Evolutionary conservation across 2,797 vertebrate genomes (phyloP).

Genomic region (Jordanella pulchra): DNA sequence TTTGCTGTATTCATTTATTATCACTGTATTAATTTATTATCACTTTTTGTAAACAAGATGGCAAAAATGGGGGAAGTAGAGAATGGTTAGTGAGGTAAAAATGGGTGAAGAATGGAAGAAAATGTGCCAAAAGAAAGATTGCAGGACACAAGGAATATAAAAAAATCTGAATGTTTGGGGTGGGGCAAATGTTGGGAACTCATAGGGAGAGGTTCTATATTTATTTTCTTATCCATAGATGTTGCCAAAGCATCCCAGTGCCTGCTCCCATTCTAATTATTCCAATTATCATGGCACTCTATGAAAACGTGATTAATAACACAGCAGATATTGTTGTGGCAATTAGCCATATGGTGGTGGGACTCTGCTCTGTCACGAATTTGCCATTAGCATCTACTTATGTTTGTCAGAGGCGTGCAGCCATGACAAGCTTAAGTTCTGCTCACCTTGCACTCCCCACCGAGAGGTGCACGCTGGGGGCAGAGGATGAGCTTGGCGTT

Average conservation of each 20-base stretch:
- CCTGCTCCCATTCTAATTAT: conserved; percentile 97
- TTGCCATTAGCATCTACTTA: conserved; percentile 99
- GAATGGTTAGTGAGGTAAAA: conserved; percentile 62
- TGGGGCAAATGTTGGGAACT: conserved; percentile 18
- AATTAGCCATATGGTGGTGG: conserved; percentile 99
- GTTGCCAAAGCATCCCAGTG: conserved; percentile 83
- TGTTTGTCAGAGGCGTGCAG: conserved; percentile 99
- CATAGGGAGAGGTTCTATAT: conserved; percentile 21
- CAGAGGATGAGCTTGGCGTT: conserved; percentile 82
- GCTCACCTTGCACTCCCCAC: conserved; percentile 97
- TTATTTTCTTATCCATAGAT: conserved; percentile 69
- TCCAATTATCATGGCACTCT: conserved; percentile 99
- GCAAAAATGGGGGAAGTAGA: conserved; percentile 71
- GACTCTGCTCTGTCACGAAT: conserved; percentile 99
- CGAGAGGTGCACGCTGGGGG: conserved; percentile 83
- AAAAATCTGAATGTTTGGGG: conserved; percentile 18
- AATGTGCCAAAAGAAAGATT: conserved; percentile 14
- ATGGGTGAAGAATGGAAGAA: conserved; percentile 30
- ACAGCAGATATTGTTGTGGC: conserved; percentile 99
- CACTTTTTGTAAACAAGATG: conserved; percentile 82
- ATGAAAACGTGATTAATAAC: conserved; percentile 99
- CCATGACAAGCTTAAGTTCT: conserved; percentile 97
- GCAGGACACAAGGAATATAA: conserved; percentile 18
- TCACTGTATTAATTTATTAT: conserved; percentile 82
- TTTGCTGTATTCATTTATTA: conserved; percentile 86